A percentile compares a stretch with the other conserved stretches of the same genome.
Evolutionary conservation across 2,113 vertebrate species (phyloP).

Genomic region (Megaceryle torquata): DNA sequence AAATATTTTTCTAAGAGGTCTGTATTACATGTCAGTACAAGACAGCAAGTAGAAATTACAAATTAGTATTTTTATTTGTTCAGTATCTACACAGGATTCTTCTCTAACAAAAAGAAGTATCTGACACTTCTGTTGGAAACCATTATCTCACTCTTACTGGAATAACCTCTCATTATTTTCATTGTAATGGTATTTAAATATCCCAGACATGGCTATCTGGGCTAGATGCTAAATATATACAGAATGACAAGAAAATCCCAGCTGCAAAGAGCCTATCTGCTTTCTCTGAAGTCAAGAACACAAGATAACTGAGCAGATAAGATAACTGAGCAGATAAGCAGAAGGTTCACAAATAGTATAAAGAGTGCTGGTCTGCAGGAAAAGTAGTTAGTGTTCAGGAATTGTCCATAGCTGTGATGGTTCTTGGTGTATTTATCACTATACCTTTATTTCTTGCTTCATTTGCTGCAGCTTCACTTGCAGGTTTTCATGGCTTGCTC

Average conservation of each 20-base stretch:
- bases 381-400: not conserved
- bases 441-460: constrained; percentile 66
- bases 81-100: not conserved
- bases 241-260: not conserved
- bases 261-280: not conserved
- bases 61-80: not conserved
- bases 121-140: not conserved
- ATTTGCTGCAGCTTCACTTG: constrained; percentile 69
- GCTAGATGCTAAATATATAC: not conserved
- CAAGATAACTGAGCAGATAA: not conserved
- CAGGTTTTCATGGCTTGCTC: constrained; percentile 70
- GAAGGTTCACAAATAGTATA: not conserved
- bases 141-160: not conserved
- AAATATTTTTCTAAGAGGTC: not conserved
- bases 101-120: not conserved
- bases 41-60: not conserved
- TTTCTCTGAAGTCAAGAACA: not conserved
- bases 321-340: not conserved
- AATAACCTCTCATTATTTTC: not conserved
- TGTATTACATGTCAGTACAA: not conserved
- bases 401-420: not conserved
- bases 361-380: not conserved
- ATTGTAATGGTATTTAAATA: not conserved
- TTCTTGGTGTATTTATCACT: not conserved
- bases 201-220: not conserved